Conservation (phyloP, 2,113 vertebrate genomes). For the Boleophthalmus pectinirostris region DNA sequence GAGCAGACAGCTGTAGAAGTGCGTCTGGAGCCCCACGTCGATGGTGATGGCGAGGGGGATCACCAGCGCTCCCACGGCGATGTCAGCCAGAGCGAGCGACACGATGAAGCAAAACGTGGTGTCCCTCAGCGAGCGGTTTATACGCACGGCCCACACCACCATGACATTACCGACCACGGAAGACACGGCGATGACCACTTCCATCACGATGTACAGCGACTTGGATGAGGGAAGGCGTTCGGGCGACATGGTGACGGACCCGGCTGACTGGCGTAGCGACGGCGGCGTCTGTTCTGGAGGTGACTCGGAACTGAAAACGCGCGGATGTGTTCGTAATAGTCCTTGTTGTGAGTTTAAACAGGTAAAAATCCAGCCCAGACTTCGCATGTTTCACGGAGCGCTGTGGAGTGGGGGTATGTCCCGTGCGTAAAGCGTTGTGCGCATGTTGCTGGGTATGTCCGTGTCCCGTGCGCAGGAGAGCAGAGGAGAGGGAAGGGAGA, state of each 20-base stretch:
- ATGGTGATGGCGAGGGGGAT: slow-evolving; percentile 95
- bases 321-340: slow-evolving; percentile 16
- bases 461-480: slow-evolving; percentile 6
- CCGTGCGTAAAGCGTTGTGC: neutral
- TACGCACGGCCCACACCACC: slow-evolving; percentile 97
- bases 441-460: neutral
- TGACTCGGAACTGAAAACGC: neutral
- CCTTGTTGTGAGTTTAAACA: slow-evolving; percentile 24
- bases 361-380: slow-evolving; percentile 6
- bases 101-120: slow-evolving; percentile 97
- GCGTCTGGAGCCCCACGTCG: slow-evolving; percentile 84
- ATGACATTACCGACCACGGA: slow-evolving; percentile 94
- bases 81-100: slow-evolving; percentile 92
- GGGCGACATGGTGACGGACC: slow-evolving; percentile 45
- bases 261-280: slow-evolving; percentile 15
- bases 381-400: slow-evolving; percentile 38
- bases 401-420: neutral
- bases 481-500: neutral
- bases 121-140: slow-evolving; percentile 89
- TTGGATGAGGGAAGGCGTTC: slow-evolving; percentile 57
- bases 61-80: slow-evolving; percentile 92
- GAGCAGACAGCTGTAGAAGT: slow-evolving; percentile 93
- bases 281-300: slow-evolving; percentile 5
- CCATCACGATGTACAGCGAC: slow-evolving; percentile 87
- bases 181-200: slow-evolving; percentile 89